Evolutionary conservation across 2,888 invertebrate species (phyloP).

Genomic region (Cryptus armator): DNA sequence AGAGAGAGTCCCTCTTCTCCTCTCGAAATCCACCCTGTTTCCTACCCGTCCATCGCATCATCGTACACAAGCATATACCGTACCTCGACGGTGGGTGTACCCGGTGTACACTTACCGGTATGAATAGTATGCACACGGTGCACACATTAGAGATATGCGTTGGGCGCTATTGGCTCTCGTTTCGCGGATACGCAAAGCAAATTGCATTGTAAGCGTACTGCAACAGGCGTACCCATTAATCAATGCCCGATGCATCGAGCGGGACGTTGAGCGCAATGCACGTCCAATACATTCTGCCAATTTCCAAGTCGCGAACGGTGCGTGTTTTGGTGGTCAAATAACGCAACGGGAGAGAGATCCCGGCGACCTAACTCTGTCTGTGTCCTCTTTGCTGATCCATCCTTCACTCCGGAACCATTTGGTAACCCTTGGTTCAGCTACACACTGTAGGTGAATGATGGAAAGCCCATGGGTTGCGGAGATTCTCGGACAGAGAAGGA

Average conservation of each 20-base stretch:
- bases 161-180: conserved; percentile 34
- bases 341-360: conserved; percentile 55
- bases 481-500: conserved; percentile 43
- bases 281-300: conserved; percentile 81
- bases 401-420: conserved; percentile 32
- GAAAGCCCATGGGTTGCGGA: conserved; percentile 33
- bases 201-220: conserved; percentile 85
- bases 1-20: conserved; percentile 40
- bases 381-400: conserved; percentile 42
- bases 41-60: conserved; percentile 24
- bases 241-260: conserved; percentile 82
- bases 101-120: conserved; percentile 36
- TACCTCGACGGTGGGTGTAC: background rate
- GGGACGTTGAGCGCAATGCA: conserved; percentile 43
- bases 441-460: conserved; percentile 11
- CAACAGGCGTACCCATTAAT: conserved; percentile 85
- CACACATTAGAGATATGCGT: conserved; percentile 28
- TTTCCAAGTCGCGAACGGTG: conserved; percentile 77
- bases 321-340: conserved; percentile 68
- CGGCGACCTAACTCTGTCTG: conserved; percentile 37
- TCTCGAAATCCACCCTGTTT: conserved; percentile 42
- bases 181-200: conserved; percentile 77
- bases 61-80: conserved; percentile 10
- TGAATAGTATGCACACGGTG: conserved; percentile 19
- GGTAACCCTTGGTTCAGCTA: background rate